These are phyloP conservation scores for Mylabris phalerata DNA, from an alignment of 1,140 invertebrate species.

Conservation along the genomic window DNA sequence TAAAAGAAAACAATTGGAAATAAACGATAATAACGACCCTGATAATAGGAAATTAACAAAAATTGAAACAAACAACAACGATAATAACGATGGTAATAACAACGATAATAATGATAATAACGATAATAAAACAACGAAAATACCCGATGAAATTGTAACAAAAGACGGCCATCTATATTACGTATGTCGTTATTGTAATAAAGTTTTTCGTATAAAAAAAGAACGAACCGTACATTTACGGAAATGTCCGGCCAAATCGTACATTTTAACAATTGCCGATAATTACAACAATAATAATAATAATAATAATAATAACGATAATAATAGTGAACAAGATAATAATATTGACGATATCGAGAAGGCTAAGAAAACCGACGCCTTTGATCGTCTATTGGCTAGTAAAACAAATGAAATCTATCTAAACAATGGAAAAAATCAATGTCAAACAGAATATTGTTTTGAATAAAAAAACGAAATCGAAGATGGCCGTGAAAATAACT, in stretches of 20 bases:
- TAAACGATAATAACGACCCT: too few relatives aligned
- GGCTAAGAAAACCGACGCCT: too few relatives aligned
- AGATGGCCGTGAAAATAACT: constrained; percentile 1
- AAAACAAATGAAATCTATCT: too few relatives aligned
- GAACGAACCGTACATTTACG: constrained; percentile 5
- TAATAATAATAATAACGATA: constrained; percentile 3
- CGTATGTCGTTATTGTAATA: constrained; percentile 14
- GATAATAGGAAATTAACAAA: too few relatives aligned
- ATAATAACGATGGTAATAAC: too few relatives aligned
- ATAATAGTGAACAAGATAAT: not conserved
- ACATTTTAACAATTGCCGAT: not conserved
- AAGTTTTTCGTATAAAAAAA: constrained; percentile 14
- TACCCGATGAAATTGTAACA: not conserved
- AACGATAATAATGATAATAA: not conserved
- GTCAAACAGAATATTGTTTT: constrained; percentile 9
- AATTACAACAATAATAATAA: not conserved
- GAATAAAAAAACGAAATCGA: constrained; percentile 2
- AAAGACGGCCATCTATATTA: constrained; percentile 5
- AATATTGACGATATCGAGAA: not conserved
- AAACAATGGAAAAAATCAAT: not conserved
- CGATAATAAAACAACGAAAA: not conserved
- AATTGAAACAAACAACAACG: too few relatives aligned
- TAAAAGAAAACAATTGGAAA: too few relatives aligned
- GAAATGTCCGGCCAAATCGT: constrained; percentile 7
- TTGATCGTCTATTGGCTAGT: too few relatives aligned